Evolutionary conservation across 2,797 vertebrate species (phyloP).

Genomic region (Chromis chromis): DNA sequence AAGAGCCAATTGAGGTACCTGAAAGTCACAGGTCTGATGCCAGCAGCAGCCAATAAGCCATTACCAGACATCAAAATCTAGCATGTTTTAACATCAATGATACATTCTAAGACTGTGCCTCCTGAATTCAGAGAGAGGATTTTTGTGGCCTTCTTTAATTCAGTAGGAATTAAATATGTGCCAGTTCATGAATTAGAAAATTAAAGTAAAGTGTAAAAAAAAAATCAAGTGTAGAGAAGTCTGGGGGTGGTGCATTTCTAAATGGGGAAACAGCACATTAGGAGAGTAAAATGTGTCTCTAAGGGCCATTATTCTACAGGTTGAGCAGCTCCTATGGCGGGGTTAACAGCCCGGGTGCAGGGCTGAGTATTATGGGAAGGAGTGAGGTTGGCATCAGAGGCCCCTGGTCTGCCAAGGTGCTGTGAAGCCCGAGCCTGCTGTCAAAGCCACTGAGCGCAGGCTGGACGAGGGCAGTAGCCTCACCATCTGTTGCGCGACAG

Average conservation of each 20-base stretch:
- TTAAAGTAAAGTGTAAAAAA: neutral
- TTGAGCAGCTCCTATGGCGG: constrained; percentile 48
- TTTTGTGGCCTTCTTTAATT: neutral
- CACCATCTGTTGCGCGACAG: constrained; percentile 80
- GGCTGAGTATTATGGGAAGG: constrained; percentile 60
- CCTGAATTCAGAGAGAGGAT: neutral
- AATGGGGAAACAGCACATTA: constrained; percentile 30
- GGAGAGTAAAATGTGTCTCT: constrained; percentile 40
- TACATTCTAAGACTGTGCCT: neutral
- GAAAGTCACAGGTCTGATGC: constrained; percentile 12
- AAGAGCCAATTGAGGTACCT: constrained; percentile 1
- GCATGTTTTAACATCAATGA: neutral
- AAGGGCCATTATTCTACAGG: constrained; percentile 37
- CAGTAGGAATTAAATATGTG: neutral
- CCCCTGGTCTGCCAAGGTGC: constrained; percentile 65
- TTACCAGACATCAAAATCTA: neutral
- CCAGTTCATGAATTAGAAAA: constrained; percentile 25
- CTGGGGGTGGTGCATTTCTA: neutral
- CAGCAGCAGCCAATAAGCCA: neutral
- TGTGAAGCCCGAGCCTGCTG: constrained; percentile 65
- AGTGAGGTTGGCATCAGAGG: constrained; percentile 62
- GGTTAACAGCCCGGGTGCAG: constrained; percentile 65
- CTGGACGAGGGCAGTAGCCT: constrained; percentile 70
- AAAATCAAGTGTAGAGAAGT: neutral
- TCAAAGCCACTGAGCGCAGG: constrained; percentile 64